phyloP scores from a whole-genome alignment of 2,888 invertebrate genomes.

The Brachylomia viminalis region DNA sequence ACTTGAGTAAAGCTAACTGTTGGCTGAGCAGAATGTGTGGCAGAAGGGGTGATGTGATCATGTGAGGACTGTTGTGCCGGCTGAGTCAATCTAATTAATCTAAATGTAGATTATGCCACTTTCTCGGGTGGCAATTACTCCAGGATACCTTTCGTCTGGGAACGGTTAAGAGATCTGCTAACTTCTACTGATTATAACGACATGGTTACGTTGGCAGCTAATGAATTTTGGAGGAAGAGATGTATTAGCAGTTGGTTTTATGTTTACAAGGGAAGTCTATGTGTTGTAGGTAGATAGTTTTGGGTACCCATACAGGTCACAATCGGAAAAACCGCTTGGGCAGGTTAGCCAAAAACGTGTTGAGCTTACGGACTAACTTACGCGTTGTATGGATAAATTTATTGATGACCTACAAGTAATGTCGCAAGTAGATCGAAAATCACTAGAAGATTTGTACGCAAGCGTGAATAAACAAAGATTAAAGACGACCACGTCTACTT shows the following conservation, averaged over 20 bases:
- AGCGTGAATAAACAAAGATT: not conserved
- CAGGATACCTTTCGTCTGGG: not conserved
- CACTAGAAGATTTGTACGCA: not conserved
- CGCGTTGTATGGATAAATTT: not conserved
- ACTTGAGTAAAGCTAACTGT: constrained; percentile 58
- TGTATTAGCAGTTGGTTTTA: not conserved
- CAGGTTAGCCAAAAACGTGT: not conserved
- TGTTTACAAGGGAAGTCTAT: not conserved
- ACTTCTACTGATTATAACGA: not conserved
- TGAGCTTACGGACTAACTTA: not conserved
- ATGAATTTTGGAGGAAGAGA: not conserved
- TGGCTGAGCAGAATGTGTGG: constrained; percentile 15
- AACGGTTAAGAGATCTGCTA: too few species aligned
- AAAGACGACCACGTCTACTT: not conserved
- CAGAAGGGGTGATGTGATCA: constrained; percentile 17
- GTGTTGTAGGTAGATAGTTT: not conserved
- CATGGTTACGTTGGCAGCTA: not conserved
- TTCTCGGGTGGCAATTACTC: not conserved
- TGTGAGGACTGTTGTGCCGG: not conserved
- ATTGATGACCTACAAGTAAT: not conserved
- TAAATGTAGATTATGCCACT: too few species aligned
- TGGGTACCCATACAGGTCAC: too few species aligned
- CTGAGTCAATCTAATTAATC: not conserved
- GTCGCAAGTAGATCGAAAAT: too few species aligned
- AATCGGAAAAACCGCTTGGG: not conserved